A percentile compares a stretch with the other conserved stretches of the same genome.
Conservation (phyloP, 1,140 invertebrate genomes). For the Bombus soroeensis region DNA sequence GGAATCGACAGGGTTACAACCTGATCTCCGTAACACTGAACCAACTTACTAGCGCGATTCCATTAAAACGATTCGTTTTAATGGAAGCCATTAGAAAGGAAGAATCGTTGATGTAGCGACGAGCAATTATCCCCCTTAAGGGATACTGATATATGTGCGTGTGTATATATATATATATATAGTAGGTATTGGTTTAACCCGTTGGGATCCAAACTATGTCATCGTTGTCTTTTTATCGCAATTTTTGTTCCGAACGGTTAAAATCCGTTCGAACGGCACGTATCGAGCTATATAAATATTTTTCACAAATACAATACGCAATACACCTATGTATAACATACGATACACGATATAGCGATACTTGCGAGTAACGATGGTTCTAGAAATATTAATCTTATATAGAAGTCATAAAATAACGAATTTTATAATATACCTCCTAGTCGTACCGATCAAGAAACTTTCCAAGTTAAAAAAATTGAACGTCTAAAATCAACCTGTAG, state of each 20-base stretch:
- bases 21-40: conserved; percentile 52
- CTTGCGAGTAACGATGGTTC: not conserved
- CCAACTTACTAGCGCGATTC: not conserved
- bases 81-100: not conserved
- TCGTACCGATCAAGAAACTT: not conserved
- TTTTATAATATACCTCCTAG: not conserved
- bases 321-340: too few species aligned
- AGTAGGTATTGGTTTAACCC: too few species aligned
- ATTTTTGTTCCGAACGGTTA: not conserved
- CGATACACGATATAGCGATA: too few species aligned
- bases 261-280: not conserved
- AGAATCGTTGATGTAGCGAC: not conserved
- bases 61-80: not conserved
- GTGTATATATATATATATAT: too few species aligned
- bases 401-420: not conserved
- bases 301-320: too few species aligned
- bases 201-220: too few species aligned
- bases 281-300: not conserved
- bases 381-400: not conserved
- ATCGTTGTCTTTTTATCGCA: not conserved
- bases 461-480: not conserved
- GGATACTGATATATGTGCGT: too few species aligned
- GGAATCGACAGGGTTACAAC: conserved; percentile 62
- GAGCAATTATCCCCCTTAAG: not conserved
- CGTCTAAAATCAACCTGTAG: not conserved